A percentile compares a stretch with the other conserved stretches of the same genome.
Conservation (phyloP, 23 tunicate species). For the Aplidium turbinatum region DNA sequence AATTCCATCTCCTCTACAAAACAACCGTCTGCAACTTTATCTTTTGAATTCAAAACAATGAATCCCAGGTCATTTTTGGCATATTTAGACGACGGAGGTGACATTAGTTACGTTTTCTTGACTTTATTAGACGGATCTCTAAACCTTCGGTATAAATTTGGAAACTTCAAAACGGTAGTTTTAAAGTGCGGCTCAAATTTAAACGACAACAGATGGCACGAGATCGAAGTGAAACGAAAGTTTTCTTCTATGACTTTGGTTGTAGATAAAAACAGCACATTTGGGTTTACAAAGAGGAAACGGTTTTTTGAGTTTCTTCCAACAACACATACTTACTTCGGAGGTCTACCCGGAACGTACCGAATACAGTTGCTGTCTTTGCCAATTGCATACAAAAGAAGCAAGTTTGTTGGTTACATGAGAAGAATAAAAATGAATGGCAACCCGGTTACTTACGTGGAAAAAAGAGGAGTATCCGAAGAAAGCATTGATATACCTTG, state of each 20-base stretch:
- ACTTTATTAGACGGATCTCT: conserved; percentile 18
- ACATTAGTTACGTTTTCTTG: conserved; percentile 28
- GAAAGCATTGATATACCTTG: no score
- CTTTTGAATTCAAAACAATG: conserved; percentile 55
- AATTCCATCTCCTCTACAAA: no score
- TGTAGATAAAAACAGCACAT: conserved; percentile 30
- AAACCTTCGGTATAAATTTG: conserved; percentile 52
- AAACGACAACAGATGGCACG: conserved; percentile 63
- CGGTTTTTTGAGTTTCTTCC: not conserved
- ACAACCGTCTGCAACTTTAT: not conserved
- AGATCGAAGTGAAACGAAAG: conserved; percentile 22
- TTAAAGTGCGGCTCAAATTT: conserved; percentile 32
- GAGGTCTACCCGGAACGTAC: conserved; percentile 37
- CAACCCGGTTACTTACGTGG: not conserved
- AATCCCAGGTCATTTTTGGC: conserved; percentile 26
- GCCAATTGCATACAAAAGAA: conserved; percentile 31
- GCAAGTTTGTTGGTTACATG: conserved; percentile 41
- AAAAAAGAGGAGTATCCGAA: conserved; percentile 2
- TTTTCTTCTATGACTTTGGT: conserved; percentile 27
- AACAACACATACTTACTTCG: conserved; percentile 28
- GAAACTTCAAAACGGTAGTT: conserved; percentile 11
- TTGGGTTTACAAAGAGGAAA: not conserved
- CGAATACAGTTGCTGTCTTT: conserved; percentile 19
- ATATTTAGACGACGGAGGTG: conserved; percentile 65
- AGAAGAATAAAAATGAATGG: conserved; percentile 51